A percentile compares a stretch with the other conserved stretches of the same genome.
These are phyloP conservation scores for Okamejei kenojei DNA, from an alignment of 2,797 vertebrate species.

Conservation along the genomic window DNA sequence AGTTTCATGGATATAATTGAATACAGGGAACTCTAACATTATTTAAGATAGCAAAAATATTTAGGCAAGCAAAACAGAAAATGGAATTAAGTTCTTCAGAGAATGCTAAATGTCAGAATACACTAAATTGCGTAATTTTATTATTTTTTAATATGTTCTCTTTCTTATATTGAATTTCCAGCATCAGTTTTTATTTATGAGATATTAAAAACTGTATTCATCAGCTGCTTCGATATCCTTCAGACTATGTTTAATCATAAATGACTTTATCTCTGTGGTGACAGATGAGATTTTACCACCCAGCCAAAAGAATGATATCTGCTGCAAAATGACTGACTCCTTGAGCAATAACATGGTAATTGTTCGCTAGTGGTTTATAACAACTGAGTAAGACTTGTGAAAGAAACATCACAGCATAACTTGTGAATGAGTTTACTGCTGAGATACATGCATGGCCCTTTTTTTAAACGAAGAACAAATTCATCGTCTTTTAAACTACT, in stretches of 20 bases:
- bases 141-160: neutral
- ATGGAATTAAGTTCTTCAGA: neutral
- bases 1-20: neutral
- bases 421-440: no score
- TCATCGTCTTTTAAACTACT: neutral
- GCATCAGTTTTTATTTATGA: neutral
- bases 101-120: neutral
- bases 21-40: neutral
- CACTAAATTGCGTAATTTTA: neutral
- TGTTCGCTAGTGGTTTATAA: neutral
- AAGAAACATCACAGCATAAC: neutral
- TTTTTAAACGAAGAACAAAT: neutral
- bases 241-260: neutral
- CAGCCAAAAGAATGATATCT: neutral
- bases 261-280: neutral
- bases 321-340: neutral
- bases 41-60: neutral
- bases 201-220: neutral
- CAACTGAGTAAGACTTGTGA: neutral
- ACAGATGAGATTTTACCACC: neutral
- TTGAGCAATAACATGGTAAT: neutral
- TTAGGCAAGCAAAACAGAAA: neutral
- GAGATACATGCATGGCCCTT: neutral
- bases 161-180: neutral
- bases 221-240: neutral